Percentiles rank a stretch among this genome's conserved stretches.
phyloP scores from a whole-genome alignment of 2,888 invertebrate species.

The Lasiommata megera region DNA sequence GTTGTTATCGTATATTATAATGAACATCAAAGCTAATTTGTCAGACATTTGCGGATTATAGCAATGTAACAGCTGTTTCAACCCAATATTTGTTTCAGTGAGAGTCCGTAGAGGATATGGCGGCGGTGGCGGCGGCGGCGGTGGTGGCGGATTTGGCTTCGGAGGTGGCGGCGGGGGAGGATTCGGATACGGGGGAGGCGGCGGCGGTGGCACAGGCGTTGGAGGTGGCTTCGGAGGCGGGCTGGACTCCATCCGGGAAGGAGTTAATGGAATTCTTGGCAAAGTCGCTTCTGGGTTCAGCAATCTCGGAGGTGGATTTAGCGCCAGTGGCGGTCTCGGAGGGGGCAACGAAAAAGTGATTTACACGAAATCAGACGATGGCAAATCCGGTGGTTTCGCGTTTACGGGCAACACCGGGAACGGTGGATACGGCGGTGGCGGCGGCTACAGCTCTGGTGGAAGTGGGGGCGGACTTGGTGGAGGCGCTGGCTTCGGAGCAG shows the following conservation, averaged over 20 bases:
- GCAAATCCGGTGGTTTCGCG: slow-evolving; percentile 70
- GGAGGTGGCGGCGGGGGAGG: slow-evolving; percentile 45
- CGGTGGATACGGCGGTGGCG: slow-evolving; percentile 68
- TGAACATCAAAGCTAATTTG: no score
- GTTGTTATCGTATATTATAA: no score
- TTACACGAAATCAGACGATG: slow-evolving; percentile 63
- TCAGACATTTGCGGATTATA: no score
- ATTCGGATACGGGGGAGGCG: slow-evolving; percentile 41
- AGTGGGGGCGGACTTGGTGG: slow-evolving; percentile 52
- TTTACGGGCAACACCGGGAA: slow-evolving; percentile 64
- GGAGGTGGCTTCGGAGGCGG: slow-evolving; percentile 38
- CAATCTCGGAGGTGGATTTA: slow-evolving; percentile 29
- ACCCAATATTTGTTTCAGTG: slow-evolving; percentile 42
- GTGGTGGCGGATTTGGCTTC: slow-evolving; percentile 40
- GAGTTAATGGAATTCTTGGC: slow-evolving; percentile 52
- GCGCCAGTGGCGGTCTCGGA: slow-evolving; percentile 35
- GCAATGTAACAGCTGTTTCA: no score
- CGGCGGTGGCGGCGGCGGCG: slow-evolving; percentile 43
- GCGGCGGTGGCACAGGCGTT: slow-evolving; percentile 32
- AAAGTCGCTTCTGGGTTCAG: slow-evolving; percentile 48
- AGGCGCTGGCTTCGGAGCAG: slow-evolving; percentile 35
- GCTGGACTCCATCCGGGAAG: slow-evolving; percentile 48
- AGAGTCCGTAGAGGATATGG: slow-evolving; percentile 52
- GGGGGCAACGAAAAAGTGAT: slow-evolving; percentile 47
- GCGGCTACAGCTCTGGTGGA: slow-evolving; percentile 57